Conservation (phyloP, 2,113 vertebrate species). For the Regulus satrapa region DNA sequence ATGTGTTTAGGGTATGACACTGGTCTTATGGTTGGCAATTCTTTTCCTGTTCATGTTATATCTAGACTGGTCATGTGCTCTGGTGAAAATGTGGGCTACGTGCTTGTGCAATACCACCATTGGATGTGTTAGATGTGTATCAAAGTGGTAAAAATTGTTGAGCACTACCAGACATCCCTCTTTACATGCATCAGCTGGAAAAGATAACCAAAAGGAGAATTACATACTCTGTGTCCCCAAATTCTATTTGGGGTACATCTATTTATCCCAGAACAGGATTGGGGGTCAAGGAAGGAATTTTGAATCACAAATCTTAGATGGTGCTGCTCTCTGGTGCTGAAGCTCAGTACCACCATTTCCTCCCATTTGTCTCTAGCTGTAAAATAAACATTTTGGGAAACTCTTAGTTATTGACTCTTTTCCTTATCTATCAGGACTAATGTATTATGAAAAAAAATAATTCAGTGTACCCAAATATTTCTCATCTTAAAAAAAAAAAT, state of each 20-base stretch:
- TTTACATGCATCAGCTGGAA: not conserved
- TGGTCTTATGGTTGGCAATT: not conserved
- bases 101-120: not conserved
- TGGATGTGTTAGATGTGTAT: not conserved
- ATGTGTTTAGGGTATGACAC: not conserved
- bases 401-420: not conserved
- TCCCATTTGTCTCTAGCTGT: not conserved
- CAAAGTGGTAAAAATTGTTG: rapidly evolving
- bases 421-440: not conserved
- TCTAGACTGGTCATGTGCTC: not conserved
- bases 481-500: not conserved
- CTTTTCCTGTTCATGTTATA: not conserved
- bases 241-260: not conserved
- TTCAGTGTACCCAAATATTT: not conserved
- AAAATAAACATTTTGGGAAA: not conserved
- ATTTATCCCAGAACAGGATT: not conserved
- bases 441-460: not conserved
- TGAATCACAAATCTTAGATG: constrained; percentile 17
- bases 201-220: not conserved
- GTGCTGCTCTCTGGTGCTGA: constrained; percentile 64
- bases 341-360: constrained; percentile 38
- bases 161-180: not conserved
- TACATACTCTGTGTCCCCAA: not conserved
- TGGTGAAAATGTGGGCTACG: not conserved
- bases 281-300: not conserved